phyloP scores from a whole-genome alignment of 2,113 vertebrate genomes.

The Cisticola juncidis region DNA sequence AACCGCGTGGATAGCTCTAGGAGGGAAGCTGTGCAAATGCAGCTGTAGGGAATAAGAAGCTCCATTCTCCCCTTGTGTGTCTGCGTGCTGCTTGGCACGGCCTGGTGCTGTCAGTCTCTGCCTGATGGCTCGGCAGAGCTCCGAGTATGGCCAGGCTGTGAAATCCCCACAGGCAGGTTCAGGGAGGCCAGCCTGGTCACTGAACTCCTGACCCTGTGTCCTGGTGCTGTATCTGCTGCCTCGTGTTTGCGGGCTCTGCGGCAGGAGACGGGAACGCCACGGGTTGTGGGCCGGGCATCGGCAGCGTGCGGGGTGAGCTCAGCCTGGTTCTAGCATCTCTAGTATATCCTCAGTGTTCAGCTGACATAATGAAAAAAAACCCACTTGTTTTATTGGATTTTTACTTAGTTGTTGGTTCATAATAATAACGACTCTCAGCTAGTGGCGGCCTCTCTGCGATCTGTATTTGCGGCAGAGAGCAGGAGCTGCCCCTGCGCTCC shows the following conservation, averaged over 20 bases:
- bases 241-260: background rate
- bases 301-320: background rate
- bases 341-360: background rate
- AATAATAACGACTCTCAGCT: background rate
- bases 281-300: rapidly evolving
- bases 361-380: background rate
- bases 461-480: no score
- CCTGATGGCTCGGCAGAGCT: background rate
- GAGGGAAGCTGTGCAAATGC: background rate
- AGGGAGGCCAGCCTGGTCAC: no score
- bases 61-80: rapidly evolving
- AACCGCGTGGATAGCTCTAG: rapidly evolving
- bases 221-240: background rate
- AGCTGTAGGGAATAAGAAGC: background rate
- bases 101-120: rapidly evolving
- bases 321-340: background rate
- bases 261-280: background rate
- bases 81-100: background rate
- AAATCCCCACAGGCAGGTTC: background rate
- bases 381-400: background rate
- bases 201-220: background rate
- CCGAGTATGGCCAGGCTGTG: background rate
- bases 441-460: background rate
- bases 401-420: background rate
- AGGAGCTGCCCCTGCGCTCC: background rate